These are phyloP conservation scores for Protosalanx chinensis DNA, from an alignment of 2,797 vertebrate genomes.

Conservation along the genomic window DNA sequence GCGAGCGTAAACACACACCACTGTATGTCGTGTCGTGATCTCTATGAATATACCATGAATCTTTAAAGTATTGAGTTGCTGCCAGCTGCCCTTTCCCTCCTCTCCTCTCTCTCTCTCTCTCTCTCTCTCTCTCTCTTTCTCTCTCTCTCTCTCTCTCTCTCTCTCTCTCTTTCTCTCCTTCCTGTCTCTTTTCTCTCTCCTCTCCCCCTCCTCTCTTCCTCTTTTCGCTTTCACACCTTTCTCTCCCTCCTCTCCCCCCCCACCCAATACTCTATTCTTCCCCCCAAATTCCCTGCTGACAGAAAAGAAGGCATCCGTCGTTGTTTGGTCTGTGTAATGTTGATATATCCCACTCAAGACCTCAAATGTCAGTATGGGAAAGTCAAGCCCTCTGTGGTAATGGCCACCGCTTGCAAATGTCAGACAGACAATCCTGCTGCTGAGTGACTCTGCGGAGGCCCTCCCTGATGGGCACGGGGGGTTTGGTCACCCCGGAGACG, in stretches of 20 bases:
- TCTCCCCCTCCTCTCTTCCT: background rate
- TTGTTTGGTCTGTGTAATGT: constrained; percentile 52
- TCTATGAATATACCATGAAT: background rate
- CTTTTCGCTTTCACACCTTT: too few species aligned
- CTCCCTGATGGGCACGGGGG: too few species aligned
- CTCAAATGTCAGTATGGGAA: constrained; percentile 72
- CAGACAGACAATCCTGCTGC: constrained; percentile 62
- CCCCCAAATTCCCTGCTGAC: constrained; percentile 53
- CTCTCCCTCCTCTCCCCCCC: background rate
- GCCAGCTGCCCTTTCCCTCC: background rate
- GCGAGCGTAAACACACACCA: background rate
- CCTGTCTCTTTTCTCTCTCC: too few species aligned
- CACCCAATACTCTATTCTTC: background rate
- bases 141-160: too few species aligned
- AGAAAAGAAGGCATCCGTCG: constrained; percentile 45
- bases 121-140: too few species aligned
- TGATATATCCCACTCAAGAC: constrained; percentile 63
- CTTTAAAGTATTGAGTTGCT: background rate
- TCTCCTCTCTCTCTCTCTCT: background rate
- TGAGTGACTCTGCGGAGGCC: constrained; percentile 50
- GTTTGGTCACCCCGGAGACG: too few species aligned
- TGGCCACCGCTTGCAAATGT: constrained; percentile 72
- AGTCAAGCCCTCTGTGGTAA: constrained; percentile 68
- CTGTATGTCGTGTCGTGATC: background rate
- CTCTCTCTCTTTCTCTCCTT: too few species aligned